phyloP scores from a whole-genome alignment of 35 echinoderm and acorn worm species.

The Ophioderma brevispina region DNA sequence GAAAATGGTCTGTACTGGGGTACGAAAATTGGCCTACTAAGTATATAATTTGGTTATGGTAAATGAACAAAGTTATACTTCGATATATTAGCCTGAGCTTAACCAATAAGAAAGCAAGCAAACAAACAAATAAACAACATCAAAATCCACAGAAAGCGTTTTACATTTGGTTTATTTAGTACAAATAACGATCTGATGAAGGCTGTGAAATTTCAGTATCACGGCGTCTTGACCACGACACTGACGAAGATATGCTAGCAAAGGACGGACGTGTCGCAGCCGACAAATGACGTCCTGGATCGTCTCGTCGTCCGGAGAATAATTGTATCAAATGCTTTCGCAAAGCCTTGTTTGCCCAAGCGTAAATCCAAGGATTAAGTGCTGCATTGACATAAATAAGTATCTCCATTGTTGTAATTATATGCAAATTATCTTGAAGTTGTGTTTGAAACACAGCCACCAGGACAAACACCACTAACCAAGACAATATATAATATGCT shows the following conservation, averaged over 20 bases:
- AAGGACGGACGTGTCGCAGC: not conserved
- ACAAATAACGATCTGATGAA: not conserved
- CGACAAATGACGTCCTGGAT: not conserved
- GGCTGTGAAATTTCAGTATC: not conserved
- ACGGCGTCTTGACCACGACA: not conserved
- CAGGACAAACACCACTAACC: not conserved
- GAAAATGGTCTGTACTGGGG: too few relatives aligned
- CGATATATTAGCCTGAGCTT: too few relatives aligned
- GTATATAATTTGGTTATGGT: too few relatives aligned
- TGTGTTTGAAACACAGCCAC: not conserved
- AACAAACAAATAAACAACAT: too few relatives aligned
- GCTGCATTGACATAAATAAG: conserved; percentile 22
- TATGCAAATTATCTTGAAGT: not conserved
- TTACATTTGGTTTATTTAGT: too few relatives aligned
- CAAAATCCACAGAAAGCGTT: too few relatives aligned
- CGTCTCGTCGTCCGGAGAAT: not conserved
- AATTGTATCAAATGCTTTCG: conserved; percentile 8
- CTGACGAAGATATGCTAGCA: not conserved
- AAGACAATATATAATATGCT: conserved; percentile 17
- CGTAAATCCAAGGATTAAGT: conserved; percentile 22
- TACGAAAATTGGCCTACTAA: too few relatives aligned
- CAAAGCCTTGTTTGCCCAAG: not conserved
- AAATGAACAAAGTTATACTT: too few relatives aligned
- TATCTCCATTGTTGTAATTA: not conserved
- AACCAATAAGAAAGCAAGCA: too few relatives aligned